A percentile compares a stretch with the other conserved stretches of the same genome.
Conservation (phyloP, 1,140 invertebrate species). For the Papilio helenus region DNA sequence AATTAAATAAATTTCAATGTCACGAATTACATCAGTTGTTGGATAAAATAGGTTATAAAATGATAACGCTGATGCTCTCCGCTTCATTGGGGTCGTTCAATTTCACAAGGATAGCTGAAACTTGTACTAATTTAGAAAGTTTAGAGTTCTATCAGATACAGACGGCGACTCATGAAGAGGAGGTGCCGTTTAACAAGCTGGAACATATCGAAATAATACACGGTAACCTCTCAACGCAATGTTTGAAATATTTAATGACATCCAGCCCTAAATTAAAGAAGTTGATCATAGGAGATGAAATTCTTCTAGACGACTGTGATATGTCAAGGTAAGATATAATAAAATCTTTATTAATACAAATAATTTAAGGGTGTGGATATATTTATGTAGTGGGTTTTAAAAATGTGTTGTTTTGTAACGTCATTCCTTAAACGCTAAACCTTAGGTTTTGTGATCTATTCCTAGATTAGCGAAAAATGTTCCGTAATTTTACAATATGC, state of each 20-base stretch:
- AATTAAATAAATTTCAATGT: constrained; percentile 85
- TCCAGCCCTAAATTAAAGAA: constrained; percentile 84
- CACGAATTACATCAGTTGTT: constrained; percentile 84
- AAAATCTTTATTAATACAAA: not conserved
- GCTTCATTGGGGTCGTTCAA: constrained; percentile 84
- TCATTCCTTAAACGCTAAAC: too few relatives aligned
- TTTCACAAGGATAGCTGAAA: constrained; percentile 83
- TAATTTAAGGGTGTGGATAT: too few relatives aligned
- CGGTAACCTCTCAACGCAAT: constrained; percentile 82
- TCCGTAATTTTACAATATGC: not conserved
- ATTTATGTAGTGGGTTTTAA: too few relatives aligned
- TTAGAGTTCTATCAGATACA: constrained; percentile 86
- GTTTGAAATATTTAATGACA: constrained; percentile 84
- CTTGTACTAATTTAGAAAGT: constrained; percentile 83
- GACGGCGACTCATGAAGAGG: constrained; percentile 83
- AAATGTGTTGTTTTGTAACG: too few relatives aligned
- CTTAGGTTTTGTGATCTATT: too few relatives aligned
- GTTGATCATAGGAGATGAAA: constrained; percentile 84
- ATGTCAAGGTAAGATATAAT: constrained; percentile 85
- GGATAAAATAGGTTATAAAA: constrained; percentile 82
- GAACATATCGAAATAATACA: constrained; percentile 86
- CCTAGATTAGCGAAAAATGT: too few relatives aligned
- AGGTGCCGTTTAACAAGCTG: constrained; percentile 84
- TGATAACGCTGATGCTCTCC: constrained; percentile 85
- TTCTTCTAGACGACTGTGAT: constrained; percentile 85